Evolutionary conservation across 2,797 vertebrate species (phyloP), one percentile per base, ranked within the genome.

Genomic region (Gallinago solitaria): DNA sequence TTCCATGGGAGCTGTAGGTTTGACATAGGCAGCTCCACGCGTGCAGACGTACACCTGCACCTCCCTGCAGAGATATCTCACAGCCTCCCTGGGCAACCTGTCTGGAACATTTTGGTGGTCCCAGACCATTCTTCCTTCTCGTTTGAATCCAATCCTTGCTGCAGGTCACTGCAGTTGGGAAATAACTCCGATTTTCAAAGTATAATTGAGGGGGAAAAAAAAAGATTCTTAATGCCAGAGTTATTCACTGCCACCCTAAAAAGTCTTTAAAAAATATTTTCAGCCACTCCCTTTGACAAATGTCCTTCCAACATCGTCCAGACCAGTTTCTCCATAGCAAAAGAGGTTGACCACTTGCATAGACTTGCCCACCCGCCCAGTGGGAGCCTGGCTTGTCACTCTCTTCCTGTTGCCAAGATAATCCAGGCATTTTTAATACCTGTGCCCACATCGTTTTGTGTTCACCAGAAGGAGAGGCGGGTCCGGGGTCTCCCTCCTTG

Each of bases 251-350:
- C 21, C 39, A 30, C 12, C 3, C 19, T 9, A 24, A 7, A 33
- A 77, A 57, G 11, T 17, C 51, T 23, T 39, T 56, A 6, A 18
- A 5, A 24, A 2, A 0, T 3, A 10, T 32, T 73, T 73, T 12
- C 24, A 12, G 19, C 15, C 60, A 8, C 51, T 60, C 10, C 17
- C 56, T 21, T 35, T 15, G 39, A 19, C 16, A 81, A 63, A 73
- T 1, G 0, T 27, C 77, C 77, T 80, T 19, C n/a, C n/a, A n/a
- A 2, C 43, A 1, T 4, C 0, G 0, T 9, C 57, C 33, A 11
- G 41, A 11, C 5, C 13, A 2, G 5, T 11, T 78, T 43, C 12
- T 32, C 25, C 5, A 12, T 0, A 33, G 61, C 57, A 53, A 4
- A 23, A 57, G 39, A 2, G 19, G 27, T 2, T n/a, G 28, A 47